Base-by-base conservation (phyloP, 2,888 invertebrate genomes). In the Chouioia cunea region DNA sequence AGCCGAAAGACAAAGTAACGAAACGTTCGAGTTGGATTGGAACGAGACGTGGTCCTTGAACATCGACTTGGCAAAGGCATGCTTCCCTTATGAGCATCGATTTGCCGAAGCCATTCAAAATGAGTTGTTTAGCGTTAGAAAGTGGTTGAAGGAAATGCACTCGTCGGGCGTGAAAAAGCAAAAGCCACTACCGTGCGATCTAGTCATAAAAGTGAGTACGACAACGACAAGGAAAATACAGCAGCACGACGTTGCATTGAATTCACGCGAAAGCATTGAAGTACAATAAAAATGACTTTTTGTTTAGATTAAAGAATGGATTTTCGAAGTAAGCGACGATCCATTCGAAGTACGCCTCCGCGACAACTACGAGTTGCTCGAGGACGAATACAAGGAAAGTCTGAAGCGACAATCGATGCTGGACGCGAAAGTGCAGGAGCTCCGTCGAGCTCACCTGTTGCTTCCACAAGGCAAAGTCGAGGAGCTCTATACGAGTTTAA, bases 331-430 rank as follows among this genome's bases (percentile, higher is more conserved):
- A 87, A 94, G 94, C 76, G 99, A 99, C 82, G 99, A 99, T 89
- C 98, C 98, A 0, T 99, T 99, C 82, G 99, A 99, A 87, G 97
- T 98, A 2, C 96, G 95, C 81, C 87, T 99, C 8, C 90, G 97
- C 0, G 97, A 98, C 79, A 99, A 98, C 85, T 98, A 96, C 84
- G 97, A 97, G 82, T 88, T 99, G 0, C 85, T 97, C 57, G 96
- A 96, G 80, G 99, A 99, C 80, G 99, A 99, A 84, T 96, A 96
- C 80, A 92, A 94, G 78, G 99, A 99, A 84, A 95, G 95, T 81
- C 89, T 96, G 79, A 97, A 97, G 82, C 89, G 99, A 20, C 90
- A 93, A 73, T 92, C 93, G 68, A 93, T 97, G 89, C 88, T 99
- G 27, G 97, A 97, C 79, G 92, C 93, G 20, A 97, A 96, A 88